A percentile compares a stretch with the other conserved stretches of the same genome.
Evolutionary conservation across 2,888 invertebrate genomes (phyloP).

Genomic region (Phaedon cochleariae): DNA sequence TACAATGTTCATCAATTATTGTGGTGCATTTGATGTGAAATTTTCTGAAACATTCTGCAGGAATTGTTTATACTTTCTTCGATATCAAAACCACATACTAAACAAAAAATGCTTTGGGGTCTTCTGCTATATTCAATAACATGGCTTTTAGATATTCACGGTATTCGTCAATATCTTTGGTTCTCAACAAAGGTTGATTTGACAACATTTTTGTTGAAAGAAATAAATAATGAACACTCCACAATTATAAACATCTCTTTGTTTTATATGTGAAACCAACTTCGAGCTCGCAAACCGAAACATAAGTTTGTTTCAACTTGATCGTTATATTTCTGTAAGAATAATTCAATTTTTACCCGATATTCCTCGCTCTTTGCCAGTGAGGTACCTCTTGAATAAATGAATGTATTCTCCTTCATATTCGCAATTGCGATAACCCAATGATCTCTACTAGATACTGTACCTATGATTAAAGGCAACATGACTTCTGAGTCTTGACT

Average conservation of each 20-base stretch:
- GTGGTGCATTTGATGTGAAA: not conserved
- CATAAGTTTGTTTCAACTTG: not conserved
- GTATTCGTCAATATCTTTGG: not conserved
- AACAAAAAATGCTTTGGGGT: not conserved
- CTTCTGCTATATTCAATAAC: not conserved
- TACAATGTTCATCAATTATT: too few relatives aligned
- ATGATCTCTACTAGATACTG: not conserved
- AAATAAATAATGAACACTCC: constrained; percentile 5
- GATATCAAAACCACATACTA: constrained; percentile 13
- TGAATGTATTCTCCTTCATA: not conserved
- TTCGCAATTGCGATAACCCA: not conserved
- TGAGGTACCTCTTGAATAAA: not conserved
- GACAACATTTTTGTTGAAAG: not conserved
- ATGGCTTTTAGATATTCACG: not conserved
- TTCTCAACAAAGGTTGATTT: not conserved
- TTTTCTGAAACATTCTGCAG: not conserved
- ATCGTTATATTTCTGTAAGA: not conserved
- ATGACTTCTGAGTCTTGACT: not conserved
- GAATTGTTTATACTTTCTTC: not conserved
- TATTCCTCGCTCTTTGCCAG: not conserved
- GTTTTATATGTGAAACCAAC: not conserved
- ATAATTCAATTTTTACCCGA: not conserved
- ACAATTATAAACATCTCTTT: constrained; percentile 7
- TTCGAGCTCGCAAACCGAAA: not conserved
- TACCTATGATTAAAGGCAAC: constrained; percentile 2